phyloP scores from a whole-genome alignment of 30 jellyfish, hydroid and myxozoan genomes.

The Aurelia coerulea region DNA sequence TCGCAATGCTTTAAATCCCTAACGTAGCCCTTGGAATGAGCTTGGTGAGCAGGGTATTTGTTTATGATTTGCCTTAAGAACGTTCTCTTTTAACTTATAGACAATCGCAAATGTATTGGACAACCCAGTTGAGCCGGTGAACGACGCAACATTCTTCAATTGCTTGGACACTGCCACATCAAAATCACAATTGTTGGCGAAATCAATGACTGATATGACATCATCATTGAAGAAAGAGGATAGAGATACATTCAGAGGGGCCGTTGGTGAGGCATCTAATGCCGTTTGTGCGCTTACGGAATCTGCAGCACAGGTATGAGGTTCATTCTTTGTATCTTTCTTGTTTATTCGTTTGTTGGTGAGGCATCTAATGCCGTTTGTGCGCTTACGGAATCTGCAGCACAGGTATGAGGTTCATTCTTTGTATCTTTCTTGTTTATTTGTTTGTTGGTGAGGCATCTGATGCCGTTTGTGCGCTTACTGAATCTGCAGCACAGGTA shows the following conservation, averaged over 20 bases:
- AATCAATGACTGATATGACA: conserved; percentile 86
- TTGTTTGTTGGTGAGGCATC: conserved; percentile 81
- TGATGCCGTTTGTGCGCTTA: conserved; percentile 94
- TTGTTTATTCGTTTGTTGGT: not conserved
- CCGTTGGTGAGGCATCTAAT: conserved; percentile 93
- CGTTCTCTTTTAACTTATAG: conserved; percentile 4
- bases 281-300: conserved; percentile 97
- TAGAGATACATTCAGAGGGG: conserved; percentile 78
- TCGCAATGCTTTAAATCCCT: no score
- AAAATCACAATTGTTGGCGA: conserved; percentile 86
- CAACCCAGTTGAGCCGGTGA: conserved; percentile 96
- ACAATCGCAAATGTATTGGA: conserved; percentile 86
- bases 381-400: conserved; percentile 97
- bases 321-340: no score
- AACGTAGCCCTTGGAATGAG: no score
- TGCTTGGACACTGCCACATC: conserved; percentile 96
- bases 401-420: conserved; percentile 66
- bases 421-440: no score
- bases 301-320: conserved; percentile 93
- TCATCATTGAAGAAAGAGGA: conserved; percentile 91
- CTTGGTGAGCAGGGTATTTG: no score
- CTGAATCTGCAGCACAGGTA: conserved; percentile 99
- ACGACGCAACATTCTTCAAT: conserved; percentile 94
- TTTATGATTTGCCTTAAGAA: no score
- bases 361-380: conserved; percentile 98